phyloP scores from a whole-genome alignment of 2,113 vertebrate species.

The Erythrolamprus reginae region DNA sequence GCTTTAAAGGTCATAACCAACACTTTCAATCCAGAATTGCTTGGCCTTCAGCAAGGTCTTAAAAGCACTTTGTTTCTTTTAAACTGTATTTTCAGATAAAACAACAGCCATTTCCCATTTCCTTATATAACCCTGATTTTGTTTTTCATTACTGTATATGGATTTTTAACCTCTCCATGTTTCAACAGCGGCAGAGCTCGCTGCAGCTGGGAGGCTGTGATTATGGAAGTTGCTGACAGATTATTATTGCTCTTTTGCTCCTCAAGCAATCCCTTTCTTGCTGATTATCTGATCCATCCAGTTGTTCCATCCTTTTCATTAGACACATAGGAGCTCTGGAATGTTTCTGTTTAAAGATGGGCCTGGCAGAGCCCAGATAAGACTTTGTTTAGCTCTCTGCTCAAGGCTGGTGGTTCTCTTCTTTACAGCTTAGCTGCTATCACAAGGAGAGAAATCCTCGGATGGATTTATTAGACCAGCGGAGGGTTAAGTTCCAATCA shows the following conservation, averaged over 20 bases:
- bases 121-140: background rate
- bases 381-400: background rate
- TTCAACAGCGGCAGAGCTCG: background rate
- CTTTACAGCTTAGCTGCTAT: background rate
- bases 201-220: background rate
- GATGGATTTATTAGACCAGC: background rate
- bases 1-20: no score
- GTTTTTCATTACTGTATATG: background rate
- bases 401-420: background rate
- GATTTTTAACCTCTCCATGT: background rate
- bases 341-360: background rate
- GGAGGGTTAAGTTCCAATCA: background rate
- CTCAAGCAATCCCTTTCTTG: background rate
- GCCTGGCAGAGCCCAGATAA: background rate
- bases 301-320: background rate
- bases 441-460: background rate
- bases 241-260: background rate
- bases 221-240: background rate
- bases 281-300: background rate
- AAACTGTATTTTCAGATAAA: background rate
- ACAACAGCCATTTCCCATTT: background rate
- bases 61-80: background rate
- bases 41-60: background rate
- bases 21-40: background rate
- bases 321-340: background rate